Evolutionary conservation across 2,888 invertebrate genomes (phyloP).

Genomic region (Eupsilia transversa): DNA sequence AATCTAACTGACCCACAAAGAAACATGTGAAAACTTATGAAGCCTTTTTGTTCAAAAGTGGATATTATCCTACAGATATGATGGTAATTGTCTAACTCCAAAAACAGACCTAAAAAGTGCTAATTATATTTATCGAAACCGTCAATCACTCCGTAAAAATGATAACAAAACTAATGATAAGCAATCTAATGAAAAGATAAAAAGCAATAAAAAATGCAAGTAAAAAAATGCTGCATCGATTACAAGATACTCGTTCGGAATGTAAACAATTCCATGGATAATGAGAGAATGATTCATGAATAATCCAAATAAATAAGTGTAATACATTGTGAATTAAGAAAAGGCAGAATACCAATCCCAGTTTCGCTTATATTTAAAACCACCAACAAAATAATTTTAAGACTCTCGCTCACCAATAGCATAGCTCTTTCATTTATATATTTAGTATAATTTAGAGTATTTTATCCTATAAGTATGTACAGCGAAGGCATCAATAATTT

Average conservation of each 20-base stretch:
- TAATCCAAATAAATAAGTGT: conserved; percentile 37
- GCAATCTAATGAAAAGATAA: conserved; percentile 1
- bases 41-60: not conserved
- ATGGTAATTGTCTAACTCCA: not conserved
- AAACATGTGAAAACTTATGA: not conserved
- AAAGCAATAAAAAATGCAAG: not conserved
- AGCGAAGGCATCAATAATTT: conserved; percentile 27
- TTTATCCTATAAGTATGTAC: conserved; percentile 47
- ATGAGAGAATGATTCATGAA: conserved; percentile 3
- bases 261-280: conserved; percentile 37
- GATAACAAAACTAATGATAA: conserved; percentile 8
- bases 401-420: conserved; percentile 22
- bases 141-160: conserved; percentile 17
- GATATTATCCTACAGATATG: conserved; percentile 3
- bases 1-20: too few relatives aligned
- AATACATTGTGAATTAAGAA: conserved; percentile 41
- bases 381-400: conserved; percentile 41
- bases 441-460: conserved; percentile 27
- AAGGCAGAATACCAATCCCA: conserved; percentile 14
- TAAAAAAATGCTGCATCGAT: conserved; percentile 5
- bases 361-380: conserved; percentile 30
- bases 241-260: conserved; percentile 28
- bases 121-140: conserved; percentile 3
- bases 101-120: not conserved
- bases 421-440: conserved; percentile 24